phyloP scores from a whole-genome alignment of 2,113 vertebrate genomes.

The Lepidothrix coronata region DNA sequence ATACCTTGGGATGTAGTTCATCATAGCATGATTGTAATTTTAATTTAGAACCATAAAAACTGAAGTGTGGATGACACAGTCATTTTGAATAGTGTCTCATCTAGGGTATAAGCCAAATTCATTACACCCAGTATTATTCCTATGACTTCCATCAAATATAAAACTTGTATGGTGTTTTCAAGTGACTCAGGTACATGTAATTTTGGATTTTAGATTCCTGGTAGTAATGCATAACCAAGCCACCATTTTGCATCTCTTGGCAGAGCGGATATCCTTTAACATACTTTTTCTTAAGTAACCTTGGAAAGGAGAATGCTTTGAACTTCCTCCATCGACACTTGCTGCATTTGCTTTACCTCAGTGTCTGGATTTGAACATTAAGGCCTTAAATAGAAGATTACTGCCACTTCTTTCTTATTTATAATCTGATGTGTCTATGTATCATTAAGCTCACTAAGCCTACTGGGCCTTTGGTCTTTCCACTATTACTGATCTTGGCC shows the following conservation, averaged over 20 bases:
- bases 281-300: neutral
- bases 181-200: neutral
- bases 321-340: neutral
- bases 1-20: constrained; percentile 14
- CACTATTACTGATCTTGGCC: neutral
- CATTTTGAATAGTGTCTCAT: neutral
- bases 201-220: neutral
- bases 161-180: neutral
- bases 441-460: neutral
- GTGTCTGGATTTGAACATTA: neutral
- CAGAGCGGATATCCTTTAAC: neutral
- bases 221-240: neutral
- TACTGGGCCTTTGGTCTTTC: neutral
- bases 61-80: neutral
- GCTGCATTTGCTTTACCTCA: neutral
- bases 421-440: neutral
- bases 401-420: neutral
- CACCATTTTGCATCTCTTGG: neutral
- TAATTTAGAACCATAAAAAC: neutral
- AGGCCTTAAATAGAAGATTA: neutral
- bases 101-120: neutral
- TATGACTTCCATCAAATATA: neutral
- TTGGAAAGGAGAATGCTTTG: neutral
- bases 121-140: neutral
- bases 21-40: neutral